A percentile compares a stretch with the other conserved stretches of the same genome.
These are phyloP conservation scores for Myiopsitta monachus DNA, from an alignment of 2,113 vertebrate genomes.

Conservation along the genomic window DNA sequence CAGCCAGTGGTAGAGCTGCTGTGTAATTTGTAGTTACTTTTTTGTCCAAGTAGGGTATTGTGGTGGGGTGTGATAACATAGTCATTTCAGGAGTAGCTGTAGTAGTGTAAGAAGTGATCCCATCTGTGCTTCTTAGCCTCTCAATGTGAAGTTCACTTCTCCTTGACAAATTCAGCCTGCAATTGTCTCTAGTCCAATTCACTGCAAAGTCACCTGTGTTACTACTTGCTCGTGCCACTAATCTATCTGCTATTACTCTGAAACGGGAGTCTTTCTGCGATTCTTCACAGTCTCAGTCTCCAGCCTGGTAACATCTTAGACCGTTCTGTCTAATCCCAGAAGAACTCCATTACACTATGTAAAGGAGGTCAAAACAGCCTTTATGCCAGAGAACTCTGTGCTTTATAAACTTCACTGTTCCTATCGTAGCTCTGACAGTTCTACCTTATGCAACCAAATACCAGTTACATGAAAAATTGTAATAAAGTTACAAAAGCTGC, in stretches of 20 bases:
- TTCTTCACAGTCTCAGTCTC: not conserved
- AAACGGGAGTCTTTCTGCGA: not conserved
- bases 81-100: not conserved
- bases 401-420: not conserved
- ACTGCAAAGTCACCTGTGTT: not conserved
- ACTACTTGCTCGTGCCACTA: not conserved
- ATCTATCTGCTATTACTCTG: not conserved
- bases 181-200: not conserved
- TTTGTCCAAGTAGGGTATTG: not conserved
- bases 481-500: not conserved
- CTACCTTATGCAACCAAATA: not conserved
- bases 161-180: not conserved
- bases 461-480: not conserved
- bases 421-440: not conserved
- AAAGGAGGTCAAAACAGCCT: not conserved
- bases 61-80: not conserved
- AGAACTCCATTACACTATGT: not conserved
- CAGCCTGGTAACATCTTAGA: not conserved
- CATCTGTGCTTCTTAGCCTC: not conserved
- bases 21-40: not conserved
- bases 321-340: not conserved
- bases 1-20: not conserved
- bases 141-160: not conserved
- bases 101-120: not conserved
- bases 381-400: not conserved